phyloP scores from a whole-genome alignment of 2,113 vertebrate genomes.

The Microcebus murinus region DNA sequence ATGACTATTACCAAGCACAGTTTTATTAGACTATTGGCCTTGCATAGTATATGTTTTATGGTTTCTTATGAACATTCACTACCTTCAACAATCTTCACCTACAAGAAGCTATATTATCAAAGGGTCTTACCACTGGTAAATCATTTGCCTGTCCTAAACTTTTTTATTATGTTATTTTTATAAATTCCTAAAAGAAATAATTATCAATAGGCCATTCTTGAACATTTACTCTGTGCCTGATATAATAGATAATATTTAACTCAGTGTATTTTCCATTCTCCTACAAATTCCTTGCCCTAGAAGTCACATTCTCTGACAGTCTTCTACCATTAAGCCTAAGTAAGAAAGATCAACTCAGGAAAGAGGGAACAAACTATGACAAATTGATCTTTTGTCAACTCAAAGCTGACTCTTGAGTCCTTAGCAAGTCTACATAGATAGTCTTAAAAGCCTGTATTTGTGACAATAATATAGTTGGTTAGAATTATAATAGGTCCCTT shows the following conservation, averaged over 20 bases:
- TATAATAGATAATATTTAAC: neutral
- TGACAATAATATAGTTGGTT: neutral
- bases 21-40: neutral
- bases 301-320: neutral
- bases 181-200: constrained; percentile 20
- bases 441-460: neutral
- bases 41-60: neutral
- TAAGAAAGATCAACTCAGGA: neutral
- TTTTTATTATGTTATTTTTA: neutral
- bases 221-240: neutral
- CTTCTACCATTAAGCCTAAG: neutral
- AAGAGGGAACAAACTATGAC: neutral
- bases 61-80: neutral
- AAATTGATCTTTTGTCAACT: neutral
- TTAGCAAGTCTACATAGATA: neutral
- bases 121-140: neutral
- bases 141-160: neutral
- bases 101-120: neutral
- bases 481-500: neutral
- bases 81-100: neutral
- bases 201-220: neutral
- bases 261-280: neutral
- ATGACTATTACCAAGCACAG: neutral
- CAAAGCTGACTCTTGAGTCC: neutral
- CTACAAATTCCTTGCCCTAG: neutral